A percentile compares a stretch with the other conserved stretches of the same genome.
These are phyloP conservation scores for Gastrophryne carolinensis DNA, from an alignment of 2,797 vertebrate species.

Conservation along the genomic window DNA sequence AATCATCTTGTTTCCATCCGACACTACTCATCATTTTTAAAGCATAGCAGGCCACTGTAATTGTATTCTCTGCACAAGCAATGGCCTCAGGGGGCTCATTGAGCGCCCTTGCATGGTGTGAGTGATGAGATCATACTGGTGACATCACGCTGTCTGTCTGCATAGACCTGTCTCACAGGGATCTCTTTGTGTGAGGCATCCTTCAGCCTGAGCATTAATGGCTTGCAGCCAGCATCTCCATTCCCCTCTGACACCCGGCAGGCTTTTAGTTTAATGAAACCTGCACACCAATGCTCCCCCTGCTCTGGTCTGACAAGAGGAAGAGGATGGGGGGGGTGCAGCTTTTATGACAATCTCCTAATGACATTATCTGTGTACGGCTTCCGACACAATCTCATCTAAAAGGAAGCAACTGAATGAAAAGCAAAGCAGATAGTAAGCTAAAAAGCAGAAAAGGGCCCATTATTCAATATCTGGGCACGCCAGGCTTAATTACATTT, in stretches of 20 bases:
- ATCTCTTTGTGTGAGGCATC: constrained; percentile 42
- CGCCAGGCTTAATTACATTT: background rate
- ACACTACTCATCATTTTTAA: background rate
- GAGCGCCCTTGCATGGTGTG: constrained; percentile 24
- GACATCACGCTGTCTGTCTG: constrained; percentile 32
- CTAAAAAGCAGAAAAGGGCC: background rate
- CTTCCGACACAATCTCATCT: constrained; percentile 18
- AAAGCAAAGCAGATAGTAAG: background rate
- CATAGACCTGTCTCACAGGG: constrained; percentile 26
- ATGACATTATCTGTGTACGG: constrained; percentile 36
- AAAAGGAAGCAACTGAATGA: constrained; percentile 3
- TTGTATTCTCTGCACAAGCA: background rate
- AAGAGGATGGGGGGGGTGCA: background rate
- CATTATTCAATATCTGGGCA: constrained; percentile 4
- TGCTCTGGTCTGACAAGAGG: background rate
- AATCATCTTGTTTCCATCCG: background rate
- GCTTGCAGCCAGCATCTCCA: constrained; percentile 33
- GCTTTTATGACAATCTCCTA: constrained; percentile 16
- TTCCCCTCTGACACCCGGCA: constrained; percentile 13
- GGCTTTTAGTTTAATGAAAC: constrained; percentile 52
- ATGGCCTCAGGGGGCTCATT: background rate
- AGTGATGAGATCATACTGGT: constrained; percentile 38
- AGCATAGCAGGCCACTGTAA: background rate
- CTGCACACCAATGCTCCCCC: background rate
- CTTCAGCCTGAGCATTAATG: constrained; percentile 9